Percentiles rank a stretch among this genome's conserved stretches.
phyloP scores from a whole-genome alignment of 2,888 invertebrate genomes.

The Magallana nippona region DNA sequence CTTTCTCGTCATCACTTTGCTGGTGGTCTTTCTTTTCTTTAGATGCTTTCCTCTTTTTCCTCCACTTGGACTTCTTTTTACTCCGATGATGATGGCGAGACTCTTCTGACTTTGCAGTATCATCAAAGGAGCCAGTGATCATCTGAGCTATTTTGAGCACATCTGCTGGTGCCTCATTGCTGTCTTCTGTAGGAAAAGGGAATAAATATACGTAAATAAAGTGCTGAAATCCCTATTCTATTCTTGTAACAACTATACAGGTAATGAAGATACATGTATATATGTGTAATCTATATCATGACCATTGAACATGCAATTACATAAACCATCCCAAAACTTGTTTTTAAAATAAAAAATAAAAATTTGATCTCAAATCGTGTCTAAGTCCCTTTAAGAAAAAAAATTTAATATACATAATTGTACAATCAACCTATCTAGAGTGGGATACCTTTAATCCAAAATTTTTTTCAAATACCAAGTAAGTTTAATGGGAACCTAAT shows the following conservation, averaged over 20 bases:
- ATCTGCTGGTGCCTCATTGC: slow-evolving; percentile 11
- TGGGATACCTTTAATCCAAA: too few species aligned
- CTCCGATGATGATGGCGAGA: slow-evolving; percentile 26
- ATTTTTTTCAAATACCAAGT: too few species aligned
- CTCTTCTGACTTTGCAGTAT: background rate
- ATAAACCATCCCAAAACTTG: too few species aligned
- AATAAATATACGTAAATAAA: background rate
- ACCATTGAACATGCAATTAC: too few species aligned
- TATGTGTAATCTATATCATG: too few species aligned
- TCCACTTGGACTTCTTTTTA: slow-evolving; percentile 30
- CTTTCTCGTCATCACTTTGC: background rate
- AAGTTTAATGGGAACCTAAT: too few species aligned
- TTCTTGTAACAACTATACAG: background rate
- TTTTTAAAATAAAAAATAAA: too few species aligned
- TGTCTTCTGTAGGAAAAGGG: slow-evolving; percentile 10
- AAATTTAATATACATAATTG: too few species aligned
- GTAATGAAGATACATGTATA: too few species aligned
- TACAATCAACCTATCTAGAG: too few species aligned
- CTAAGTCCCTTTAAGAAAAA: too few species aligned
- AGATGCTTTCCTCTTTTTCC: slow-evolving; percentile 6
- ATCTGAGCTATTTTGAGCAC: slow-evolving; percentile 5
- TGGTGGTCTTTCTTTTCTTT: slow-evolving; percentile 9
- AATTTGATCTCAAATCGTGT: too few species aligned
- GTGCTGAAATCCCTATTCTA: background rate
- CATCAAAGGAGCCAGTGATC: background rate